Evolutionary conservation across 2,888 invertebrate species (phyloP), one percentile per base, ranked within the genome.

Genomic region (Pseudococcus viburni): DNA sequence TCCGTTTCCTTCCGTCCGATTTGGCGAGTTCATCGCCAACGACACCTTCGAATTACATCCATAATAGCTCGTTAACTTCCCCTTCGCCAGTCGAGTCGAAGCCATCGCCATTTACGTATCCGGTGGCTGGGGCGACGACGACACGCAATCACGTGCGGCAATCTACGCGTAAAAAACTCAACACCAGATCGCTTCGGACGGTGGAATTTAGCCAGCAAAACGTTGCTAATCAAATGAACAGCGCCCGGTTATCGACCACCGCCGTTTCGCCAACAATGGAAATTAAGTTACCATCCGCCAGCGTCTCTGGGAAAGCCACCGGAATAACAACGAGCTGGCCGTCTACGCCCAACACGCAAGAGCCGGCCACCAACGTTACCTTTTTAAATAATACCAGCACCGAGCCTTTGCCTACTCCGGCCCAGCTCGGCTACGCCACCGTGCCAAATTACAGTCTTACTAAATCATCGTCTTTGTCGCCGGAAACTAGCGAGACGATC

Each of bases 91-190:
- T 19, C 83, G 11, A 39, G 26, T 26, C 77, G 77, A 77, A 42
- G 77, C n/a, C 8, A 4, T 26, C 77, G 4, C 7, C 77, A 26
- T 33, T 26, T 26, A 33, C 77, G 77, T 39, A 39, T 77, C 77
- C 26, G 39, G 33, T 17, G 4, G 15, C 8, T 33, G 8, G 17
- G 39, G 80, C 80, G n/a, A 42, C 42, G 0, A 42, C 42, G 9
- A 15, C 64, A 19, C 64, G 64, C n/a, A 17, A 84, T 26, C 22
- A 46, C 22, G 51, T 84, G 64, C 22, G 19, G n/a, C 39, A 83
- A 19, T 19, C 86, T 4, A 46, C 64, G 46, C 86, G 86, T 42
- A 86, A 86, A 73, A 86, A 86, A 77, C 22, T 86, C 42, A 86
- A 68, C 68, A 42, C 86, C 5, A 39, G 86, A 19, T 86, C 86